Evolutionary conservation across 1,140 invertebrate species (phyloP).

Genomic region (Meloidogyne floridensis): DNA sequence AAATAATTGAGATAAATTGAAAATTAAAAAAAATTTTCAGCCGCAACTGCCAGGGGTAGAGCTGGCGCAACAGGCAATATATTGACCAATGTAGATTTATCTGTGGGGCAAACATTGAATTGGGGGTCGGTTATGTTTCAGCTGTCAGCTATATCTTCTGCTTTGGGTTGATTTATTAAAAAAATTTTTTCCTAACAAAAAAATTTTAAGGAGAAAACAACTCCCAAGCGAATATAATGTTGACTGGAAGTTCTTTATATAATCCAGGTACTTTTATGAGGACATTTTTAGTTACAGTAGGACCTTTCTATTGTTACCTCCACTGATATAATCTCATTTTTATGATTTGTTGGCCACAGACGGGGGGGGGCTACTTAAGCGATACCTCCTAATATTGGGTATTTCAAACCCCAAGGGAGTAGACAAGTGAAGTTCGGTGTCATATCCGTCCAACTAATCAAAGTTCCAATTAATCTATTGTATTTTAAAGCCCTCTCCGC

Average conservation of each 20-base stretch:
- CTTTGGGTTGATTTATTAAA: too few relatives aligned
- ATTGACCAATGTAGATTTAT: not conserved
- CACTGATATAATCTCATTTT: too few relatives aligned
- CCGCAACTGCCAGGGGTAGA: not conserved
- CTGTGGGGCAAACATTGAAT: not conserved
- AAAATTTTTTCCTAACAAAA: too few relatives aligned
- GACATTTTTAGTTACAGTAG: too few relatives aligned
- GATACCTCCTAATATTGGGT: too few relatives aligned
- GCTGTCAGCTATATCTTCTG: constrained; percentile 17
- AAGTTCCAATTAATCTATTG: not conserved
- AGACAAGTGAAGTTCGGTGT: too few relatives aligned
- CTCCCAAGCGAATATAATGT: constrained; percentile 20
- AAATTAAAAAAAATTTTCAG: not conserved
- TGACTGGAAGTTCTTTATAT: constrained; percentile 14
- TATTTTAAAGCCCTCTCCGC: not conserved
- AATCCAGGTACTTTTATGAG: not conserved
- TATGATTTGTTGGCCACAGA: too few relatives aligned
- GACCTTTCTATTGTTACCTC: too few relatives aligned
- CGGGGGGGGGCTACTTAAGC: too few relatives aligned
- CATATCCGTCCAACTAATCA: not conserved
- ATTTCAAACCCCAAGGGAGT: too few relatives aligned
- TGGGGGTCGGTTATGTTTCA: constrained; percentile 13
- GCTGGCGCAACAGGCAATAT: constrained; percentile 23
- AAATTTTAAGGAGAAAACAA: constrained; percentile 21
- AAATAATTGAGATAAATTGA: not conserved